Conservation (phyloP, 2,888 invertebrate genomes). For the Bombyx huttoni region DNA sequence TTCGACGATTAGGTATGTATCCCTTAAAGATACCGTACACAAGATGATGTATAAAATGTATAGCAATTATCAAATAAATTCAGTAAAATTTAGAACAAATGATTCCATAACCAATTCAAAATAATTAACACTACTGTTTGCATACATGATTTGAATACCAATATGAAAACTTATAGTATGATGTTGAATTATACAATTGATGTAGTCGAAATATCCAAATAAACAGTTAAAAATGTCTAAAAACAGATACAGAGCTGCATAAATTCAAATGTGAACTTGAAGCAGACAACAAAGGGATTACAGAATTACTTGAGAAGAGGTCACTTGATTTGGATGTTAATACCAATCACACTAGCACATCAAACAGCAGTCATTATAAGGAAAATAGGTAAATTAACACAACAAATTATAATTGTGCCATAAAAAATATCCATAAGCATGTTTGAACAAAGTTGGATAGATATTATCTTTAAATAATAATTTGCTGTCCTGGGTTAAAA, state of each 20-base stretch:
- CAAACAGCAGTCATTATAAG: slow-evolving; percentile 80
- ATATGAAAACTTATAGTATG: no score
- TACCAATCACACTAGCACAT: slow-evolving; percentile 52
- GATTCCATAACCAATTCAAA: no score
- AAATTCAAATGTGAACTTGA: slow-evolving; percentile 99
- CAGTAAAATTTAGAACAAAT: background rate
- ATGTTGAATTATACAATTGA: background rate
- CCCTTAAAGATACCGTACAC: background rate
- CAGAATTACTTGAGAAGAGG: slow-evolving; percentile 93
- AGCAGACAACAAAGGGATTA: slow-evolving; percentile 98
- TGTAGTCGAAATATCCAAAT: background rate
- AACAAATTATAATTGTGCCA: background rate
- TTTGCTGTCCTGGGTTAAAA: background rate
- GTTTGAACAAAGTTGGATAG: no score
- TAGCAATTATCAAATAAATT: background rate
- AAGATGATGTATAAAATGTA: background rate
- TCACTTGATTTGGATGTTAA: slow-evolving; percentile 88
- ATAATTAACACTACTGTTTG: no score
- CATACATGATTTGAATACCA: no score
- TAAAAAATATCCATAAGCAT: background rate
- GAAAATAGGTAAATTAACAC: slow-evolving; percentile 77
- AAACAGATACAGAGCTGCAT: slow-evolving; percentile 83
- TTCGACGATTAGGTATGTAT: slow-evolving; percentile 83
- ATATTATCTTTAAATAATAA: background rate
- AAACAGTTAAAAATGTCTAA: background rate